These are phyloP conservation scores for Drosophila anomalipes DNA, from an alignment of 2,888 invertebrate genomes.

Conservation along the genomic window DNA sequence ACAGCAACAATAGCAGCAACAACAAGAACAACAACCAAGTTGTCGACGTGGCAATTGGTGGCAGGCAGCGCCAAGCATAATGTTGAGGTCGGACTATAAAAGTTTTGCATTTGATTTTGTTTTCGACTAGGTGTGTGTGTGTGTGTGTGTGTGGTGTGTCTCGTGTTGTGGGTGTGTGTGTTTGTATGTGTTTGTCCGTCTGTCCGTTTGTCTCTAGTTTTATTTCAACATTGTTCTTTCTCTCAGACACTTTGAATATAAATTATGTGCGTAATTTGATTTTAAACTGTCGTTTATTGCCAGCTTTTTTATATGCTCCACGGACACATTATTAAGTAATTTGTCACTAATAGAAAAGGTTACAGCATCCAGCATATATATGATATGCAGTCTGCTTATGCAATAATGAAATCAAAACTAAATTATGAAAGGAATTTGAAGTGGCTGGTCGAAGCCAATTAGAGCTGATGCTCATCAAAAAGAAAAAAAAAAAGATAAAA, in stretches of 20 bases:
- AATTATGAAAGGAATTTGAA: constrained; percentile 3
- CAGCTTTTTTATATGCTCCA: constrained; percentile 41
- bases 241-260: constrained; percentile 69
- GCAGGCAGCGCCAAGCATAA: constrained; percentile 40
- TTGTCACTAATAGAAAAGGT: constrained; percentile 46
- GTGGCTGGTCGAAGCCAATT: neutral
- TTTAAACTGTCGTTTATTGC: constrained; percentile 65
- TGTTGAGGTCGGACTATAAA: constrained; percentile 71
- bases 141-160: constrained; percentile 17
- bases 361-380: neutral
- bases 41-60: constrained; percentile 62
- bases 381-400: neutral
- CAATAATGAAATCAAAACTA: constrained; percentile 7
- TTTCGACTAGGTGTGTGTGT: constrained; percentile 40
- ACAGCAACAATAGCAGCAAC: constrained; percentile 41
- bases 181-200: neutral
- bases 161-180: constrained; percentile 5
- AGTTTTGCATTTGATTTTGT: constrained; percentile 67
- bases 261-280: constrained; percentile 77
- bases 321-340: constrained; percentile 33
- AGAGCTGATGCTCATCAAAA: neutral
- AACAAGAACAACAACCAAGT: constrained; percentile 43
- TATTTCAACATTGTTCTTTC: constrained; percentile 49
- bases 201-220: constrained; percentile 34
- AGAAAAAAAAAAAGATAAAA: neutral